A percentile compares a stretch with the other conserved stretches of the same genome.
Evolutionary conservation across 2,113 vertebrate genomes (phyloP).

Genomic region (Phocoena phocoena): DNA sequence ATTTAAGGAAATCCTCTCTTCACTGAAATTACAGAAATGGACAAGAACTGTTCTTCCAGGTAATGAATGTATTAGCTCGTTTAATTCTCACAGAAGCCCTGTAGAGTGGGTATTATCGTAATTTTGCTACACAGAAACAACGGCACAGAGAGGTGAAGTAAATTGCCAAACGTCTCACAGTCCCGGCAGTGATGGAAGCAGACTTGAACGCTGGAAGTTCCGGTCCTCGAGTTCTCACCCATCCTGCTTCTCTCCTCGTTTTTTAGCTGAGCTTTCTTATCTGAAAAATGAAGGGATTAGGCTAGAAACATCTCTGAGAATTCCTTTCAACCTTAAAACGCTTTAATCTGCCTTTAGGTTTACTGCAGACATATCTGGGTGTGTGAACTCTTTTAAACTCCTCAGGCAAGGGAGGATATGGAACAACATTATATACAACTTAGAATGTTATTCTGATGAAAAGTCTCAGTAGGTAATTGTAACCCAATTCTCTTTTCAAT

Average conservation of each 20-base stretch:
- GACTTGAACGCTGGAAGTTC: too few relatives aligned
- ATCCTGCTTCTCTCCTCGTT: neutral
- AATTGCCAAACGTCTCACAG: neutral
- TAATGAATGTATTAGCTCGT: neutral
- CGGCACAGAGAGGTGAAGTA: neutral
- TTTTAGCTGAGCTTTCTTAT: constrained; percentile 20
- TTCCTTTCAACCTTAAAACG: constrained; percentile 39
- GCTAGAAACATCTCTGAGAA: neutral
- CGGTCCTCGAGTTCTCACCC: neutral
- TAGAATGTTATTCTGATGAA: constrained; percentile 72
- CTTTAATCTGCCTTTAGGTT: constrained; percentile 44
- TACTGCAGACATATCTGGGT: constrained; percentile 49
- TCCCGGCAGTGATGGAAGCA: rapidly evolving
- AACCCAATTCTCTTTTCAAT: constrained; percentile 77
- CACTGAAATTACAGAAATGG: neutral
- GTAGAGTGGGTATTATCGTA: neutral
- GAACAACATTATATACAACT: constrained; percentile 52
- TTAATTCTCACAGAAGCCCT: neutral
- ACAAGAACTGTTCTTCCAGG: neutral
- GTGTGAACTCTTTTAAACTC: constrained; percentile 52
- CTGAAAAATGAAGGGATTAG: neutral
- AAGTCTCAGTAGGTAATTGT: constrained; percentile 68
- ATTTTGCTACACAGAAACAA: neutral
- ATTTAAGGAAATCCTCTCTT: neutral
- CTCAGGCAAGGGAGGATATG: constrained; percentile 35